A percentile compares a stretch with the other conserved stretches of the same genome.
These are phyloP conservation scores for Drosophila formosana DNA, from an alignment of 2,888 invertebrate genomes.

Conservation along the genomic window DNA sequence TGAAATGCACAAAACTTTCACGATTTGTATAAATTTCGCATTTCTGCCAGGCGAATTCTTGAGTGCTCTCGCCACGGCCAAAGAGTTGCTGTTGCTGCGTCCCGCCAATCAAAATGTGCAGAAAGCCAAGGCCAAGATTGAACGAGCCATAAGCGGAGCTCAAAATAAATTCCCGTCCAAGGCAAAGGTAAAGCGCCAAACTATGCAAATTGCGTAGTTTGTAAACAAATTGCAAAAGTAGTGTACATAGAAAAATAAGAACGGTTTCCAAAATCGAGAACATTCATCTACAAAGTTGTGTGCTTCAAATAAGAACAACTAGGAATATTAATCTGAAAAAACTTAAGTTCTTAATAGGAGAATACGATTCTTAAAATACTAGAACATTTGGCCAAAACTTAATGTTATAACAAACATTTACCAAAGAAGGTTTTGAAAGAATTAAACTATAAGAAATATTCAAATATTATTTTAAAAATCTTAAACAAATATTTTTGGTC, in stretches of 20 bases:
- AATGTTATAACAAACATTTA: too few relatives aligned
- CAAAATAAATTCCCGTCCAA: conserved; percentile 34
- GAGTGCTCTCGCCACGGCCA: conserved; percentile 65
- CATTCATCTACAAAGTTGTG: too few relatives aligned
- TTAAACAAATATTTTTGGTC: too few relatives aligned
- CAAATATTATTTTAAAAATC: too few relatives aligned
- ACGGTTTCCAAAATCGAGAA: too few relatives aligned
- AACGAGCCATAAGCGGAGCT: conserved; percentile 39
- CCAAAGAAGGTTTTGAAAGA: too few relatives aligned
- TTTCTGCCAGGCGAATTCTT: conserved; percentile 67
- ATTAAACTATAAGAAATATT: too few relatives aligned
- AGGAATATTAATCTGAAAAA: too few relatives aligned
- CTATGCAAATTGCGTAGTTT: conserved; percentile 14
- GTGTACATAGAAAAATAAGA: background rate
- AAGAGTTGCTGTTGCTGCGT: conserved; percentile 64
- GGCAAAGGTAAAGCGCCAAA: conserved; percentile 33
- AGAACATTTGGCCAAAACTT: too few relatives aligned
- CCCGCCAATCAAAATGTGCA: conserved; percentile 64
- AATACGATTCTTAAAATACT: too few relatives aligned
- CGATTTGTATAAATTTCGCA: conserved; percentile 10
- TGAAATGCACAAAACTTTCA: conserved; percentile 15
- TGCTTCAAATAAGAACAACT: too few relatives aligned
- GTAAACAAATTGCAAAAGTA: conserved; percentile 2
- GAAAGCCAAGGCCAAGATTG: conserved; percentile 62
- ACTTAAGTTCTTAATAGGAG: too few relatives aligned